A percentile compares a stretch with the other conserved stretches of the same genome.
Conservation (phyloP, 2,797 vertebrate genomes). For the Epinephelus awoara region DNA sequence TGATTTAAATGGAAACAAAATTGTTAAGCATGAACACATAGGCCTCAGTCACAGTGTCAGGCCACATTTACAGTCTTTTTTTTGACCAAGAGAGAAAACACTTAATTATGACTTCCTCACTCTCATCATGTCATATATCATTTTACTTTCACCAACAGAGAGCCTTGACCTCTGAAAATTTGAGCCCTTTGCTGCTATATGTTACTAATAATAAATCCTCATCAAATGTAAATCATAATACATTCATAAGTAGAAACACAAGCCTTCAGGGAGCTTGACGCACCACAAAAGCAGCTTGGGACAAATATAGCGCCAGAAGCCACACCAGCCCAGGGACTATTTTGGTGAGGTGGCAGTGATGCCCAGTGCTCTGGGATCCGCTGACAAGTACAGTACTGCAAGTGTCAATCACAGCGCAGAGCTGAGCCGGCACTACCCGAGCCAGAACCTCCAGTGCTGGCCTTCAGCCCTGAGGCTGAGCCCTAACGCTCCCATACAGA, state of each 20-base stretch:
- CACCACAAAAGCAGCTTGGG: slow-evolving; percentile 73
- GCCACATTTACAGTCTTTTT: not conserved
- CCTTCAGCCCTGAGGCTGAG: slow-evolving; percentile 44
- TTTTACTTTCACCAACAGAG: slow-evolving; percentile 18
- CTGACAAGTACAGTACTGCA: slow-evolving; percentile 85
- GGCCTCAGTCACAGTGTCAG: not conserved
- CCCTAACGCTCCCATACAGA: slow-evolving; percentile 44
- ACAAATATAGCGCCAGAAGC: slow-evolving; percentile 80
- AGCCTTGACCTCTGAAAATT: slow-evolving; percentile 28
- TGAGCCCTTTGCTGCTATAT: slow-evolving; percentile 29
- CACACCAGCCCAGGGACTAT: slow-evolving; percentile 80
- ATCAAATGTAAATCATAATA: slow-evolving; percentile 66
- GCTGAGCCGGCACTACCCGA: slow-evolving; percentile 76
- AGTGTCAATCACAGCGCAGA: slow-evolving; percentile 71
- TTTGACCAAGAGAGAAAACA: not conserved
- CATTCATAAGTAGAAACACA: slow-evolving; percentile 73
- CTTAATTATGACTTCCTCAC: slow-evolving; percentile 23
- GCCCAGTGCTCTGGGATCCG: slow-evolving; percentile 78
- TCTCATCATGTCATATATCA: slow-evolving; percentile 15
- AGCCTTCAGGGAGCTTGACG: slow-evolving; percentile 56
- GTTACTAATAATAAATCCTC: slow-evolving; percentile 59
- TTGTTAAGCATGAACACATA: not conserved
- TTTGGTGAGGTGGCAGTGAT: slow-evolving; percentile 81
- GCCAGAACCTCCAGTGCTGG: slow-evolving; percentile 61
- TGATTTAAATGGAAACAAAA: slow-evolving; percentile 2